Base-by-base conservation (phyloP, 2,888 invertebrate genomes). In the Eupithecia subumbrata region DNA sequence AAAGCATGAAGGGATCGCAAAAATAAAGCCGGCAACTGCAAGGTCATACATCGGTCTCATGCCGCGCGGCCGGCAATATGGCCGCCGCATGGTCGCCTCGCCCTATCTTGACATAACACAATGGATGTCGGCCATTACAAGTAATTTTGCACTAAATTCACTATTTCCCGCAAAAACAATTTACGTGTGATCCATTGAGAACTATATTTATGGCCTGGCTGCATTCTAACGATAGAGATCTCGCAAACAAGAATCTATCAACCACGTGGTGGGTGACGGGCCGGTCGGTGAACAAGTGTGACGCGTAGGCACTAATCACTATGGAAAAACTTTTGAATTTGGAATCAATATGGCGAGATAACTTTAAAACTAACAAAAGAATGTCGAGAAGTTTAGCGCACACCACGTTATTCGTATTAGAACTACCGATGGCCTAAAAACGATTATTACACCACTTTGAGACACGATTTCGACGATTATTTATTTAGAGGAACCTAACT, bases 71-170 rank as follows among this genome's bases (percentile, higher is more conserved):
- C 94, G 94, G 94, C 95, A 94, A 95, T 93, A 94, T 94, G 95
- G 94, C 95, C 88, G 94, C 94, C 93, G 91, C 93, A 93, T 93
- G 94, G 94, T 91, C 93, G 94, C 95, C 95, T 95, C 95, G 93
- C 94, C 94, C 94, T 91, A 92, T 93, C 94, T 93, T 94, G 94
- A 94, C 94, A 91, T 91, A 91, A 93, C 89, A 92, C 92, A 93
- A 93, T 91, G 91, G 90, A 92, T 87, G 92, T 91, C 93, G 87
- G 92, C 94, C 93, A 93, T 94, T 93, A 87, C 81, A 77, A 76
- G 34, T 73, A 84, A 84, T 79, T 77, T 69, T 72, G 48, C 48
- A 71, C 83, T 84, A 83, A 77, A 77, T 43, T 74, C 60, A 34
- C 68, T 75, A 63, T 69, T 74, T 78, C 73, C 73, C 16, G 14